Base-by-base conservation (phyloP, 2,797 vertebrate genomes). In the Perodicticus potto region DNA sequence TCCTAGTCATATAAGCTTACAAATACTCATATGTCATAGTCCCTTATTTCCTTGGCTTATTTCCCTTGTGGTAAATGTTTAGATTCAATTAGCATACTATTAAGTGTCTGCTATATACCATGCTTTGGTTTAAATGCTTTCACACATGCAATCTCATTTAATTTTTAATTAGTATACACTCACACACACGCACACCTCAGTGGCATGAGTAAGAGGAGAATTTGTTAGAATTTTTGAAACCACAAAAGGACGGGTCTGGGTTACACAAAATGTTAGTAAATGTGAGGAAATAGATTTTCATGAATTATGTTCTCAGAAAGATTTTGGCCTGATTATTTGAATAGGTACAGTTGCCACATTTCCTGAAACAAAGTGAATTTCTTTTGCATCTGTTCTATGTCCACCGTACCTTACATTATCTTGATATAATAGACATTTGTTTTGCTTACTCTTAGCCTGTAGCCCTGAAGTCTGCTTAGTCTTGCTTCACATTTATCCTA, bases 351-450 rank as follows among this genome's bases (percentile, higher is more conserved):
- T 81, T 59, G 59, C 74, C 78, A 81, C 34, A 25, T 29, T 94
- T 95, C 96, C 82, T n/a, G 61, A 97, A 93, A 87, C 89, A 76
- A 92, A 93, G 85, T 57, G 61, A 89, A 77, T 91, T 84, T 69
- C 88, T 86, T 92, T 96, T 82, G 91, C 92, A 86, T 94, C 90
- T 91, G 95, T 77, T 91, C 72, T 59, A 20, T 84, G 93, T 95
- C 95, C 34, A 20, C 8, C 81, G 65, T 89, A 86, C 94, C 92
- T 95, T 92, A 86, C 23, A n/a, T 73, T 91, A 86, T 96, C 92
- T 93, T 91, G 74, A 95, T 89, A 69, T 84, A 89, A 91, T 73
- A 81, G 86, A 78, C 55, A 81, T 93, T 96, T 95, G 96, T 95
- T 96, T 96, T 95, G 84, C 65, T 94, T 89, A 67, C 70, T 83